Base-by-base conservation (phyloP, 1,140 invertebrate species). In the Brachionus angularis region DNA sequence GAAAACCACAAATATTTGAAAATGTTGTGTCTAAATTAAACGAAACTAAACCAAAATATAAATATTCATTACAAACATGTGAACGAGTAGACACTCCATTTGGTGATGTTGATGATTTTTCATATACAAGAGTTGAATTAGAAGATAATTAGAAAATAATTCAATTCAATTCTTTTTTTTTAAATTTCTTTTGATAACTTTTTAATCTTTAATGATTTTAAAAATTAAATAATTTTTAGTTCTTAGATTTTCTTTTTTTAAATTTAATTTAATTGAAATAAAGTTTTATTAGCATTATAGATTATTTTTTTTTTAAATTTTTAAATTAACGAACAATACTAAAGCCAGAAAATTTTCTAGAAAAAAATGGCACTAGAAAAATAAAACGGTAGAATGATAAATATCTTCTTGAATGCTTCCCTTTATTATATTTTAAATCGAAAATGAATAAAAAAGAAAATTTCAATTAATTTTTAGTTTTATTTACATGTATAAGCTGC, bases 91-190 rank as follows among this genome's bases (percentile, higher is more conserved):
- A 67, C 25, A 67, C 62, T 0, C 62, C 42, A 14, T 67, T 46
- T 31, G 62, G 62, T 12, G 62, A 67, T 67, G 62, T 67, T 46
- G 47, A 50, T 50, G 62, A 67, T 31, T 50, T 67, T 67, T 46
- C 47, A 3, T 67, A 47, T 12, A 47, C 5, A 44, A 16, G 23
- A 34, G 62, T n/a, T 25, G 12, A 46, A 67, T 34, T 18, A 34
- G 2, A 55, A n/a, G n/a, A n/a, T n/a, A n/a, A n/a, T n/a, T n/a
- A n/a, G n/a, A n/a, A n/a, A n/a, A n/a, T n/a, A n/a, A n/a, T n/a
- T n/a, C n/a, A n/a, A n/a, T n/a, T n/a, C n/a, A n/a, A n/a, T n/a
- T n/a, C n/a, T n/a, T n/a, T n/a, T n/a, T n/a, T n/a, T n/a, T n/a
- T n/a, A n/a, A n/a, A n/a, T n/a, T n/a, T n/a, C n/a, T n/a, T n/a